These are phyloP conservation scores for Andinoacara biseriatus DNA, from an alignment of 2,113 vertebrate genomes.

Conservation along the genomic window DNA sequence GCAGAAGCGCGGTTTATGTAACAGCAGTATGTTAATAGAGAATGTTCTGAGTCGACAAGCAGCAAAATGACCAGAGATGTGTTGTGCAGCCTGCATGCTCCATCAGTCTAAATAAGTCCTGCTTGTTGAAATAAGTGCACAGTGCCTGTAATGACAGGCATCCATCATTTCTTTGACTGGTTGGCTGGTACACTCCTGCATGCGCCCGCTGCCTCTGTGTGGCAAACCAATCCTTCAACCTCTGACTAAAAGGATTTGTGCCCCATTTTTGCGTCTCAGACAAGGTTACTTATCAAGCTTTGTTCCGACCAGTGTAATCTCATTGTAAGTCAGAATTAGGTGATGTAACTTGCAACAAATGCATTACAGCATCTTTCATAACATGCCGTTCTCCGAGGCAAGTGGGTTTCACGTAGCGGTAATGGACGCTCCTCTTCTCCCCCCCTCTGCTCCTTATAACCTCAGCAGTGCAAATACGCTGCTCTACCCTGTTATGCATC, in stretches of 20 bases:
- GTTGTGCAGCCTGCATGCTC: neutral
- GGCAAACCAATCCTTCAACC: constrained; percentile 52
- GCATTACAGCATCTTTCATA: constrained; percentile 71
- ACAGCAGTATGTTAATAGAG: neutral
- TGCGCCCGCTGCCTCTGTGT: constrained; percentile 33
- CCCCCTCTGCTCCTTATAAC: neutral
- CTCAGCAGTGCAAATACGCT: constrained; percentile 5
- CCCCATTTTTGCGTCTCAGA: constrained; percentile 70
- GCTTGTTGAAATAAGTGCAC: constrained; percentile 28
- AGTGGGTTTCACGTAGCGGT: constrained; percentile 50
- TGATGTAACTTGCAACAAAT: constrained; percentile 71
- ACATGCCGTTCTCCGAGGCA: constrained; percentile 43
- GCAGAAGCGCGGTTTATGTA: constrained; percentile 21
- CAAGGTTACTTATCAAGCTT: constrained; percentile 72
- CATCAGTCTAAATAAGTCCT: constrained; percentile 13
- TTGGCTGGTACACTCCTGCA: neutral
- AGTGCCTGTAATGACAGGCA: constrained; percentile 28
- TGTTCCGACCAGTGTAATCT: constrained; percentile 71
- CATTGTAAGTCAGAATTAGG: constrained; percentile 72
- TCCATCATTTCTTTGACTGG: constrained; percentile 34
- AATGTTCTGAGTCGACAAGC: constrained; percentile 8
- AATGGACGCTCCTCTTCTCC: constrained; percentile 16
- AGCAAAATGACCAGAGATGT: constrained; percentile 15
- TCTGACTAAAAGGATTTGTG: constrained; percentile 70
- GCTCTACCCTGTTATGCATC: constrained; percentile 6